Conservation (phyloP, 2,888 invertebrate species). For the Ametastegia equiseti region DNA sequence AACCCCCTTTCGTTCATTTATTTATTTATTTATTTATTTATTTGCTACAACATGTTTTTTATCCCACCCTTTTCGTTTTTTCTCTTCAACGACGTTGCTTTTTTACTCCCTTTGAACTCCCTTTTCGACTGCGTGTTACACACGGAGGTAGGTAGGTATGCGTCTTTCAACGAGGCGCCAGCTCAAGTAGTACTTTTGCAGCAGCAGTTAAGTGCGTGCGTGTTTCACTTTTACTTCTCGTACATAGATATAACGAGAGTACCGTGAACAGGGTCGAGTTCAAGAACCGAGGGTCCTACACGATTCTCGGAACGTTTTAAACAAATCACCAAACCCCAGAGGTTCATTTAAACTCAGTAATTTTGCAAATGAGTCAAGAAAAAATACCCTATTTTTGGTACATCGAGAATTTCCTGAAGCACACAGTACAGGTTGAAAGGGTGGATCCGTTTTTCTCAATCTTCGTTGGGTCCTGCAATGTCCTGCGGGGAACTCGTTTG, state of each 20-base stretch:
- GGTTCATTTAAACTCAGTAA: too few relatives aligned
- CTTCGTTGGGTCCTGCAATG: neutral
- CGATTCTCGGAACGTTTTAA: too few relatives aligned
- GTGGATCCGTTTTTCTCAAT: too few relatives aligned
- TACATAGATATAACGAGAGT: neutral
- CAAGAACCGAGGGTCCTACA: neutral
- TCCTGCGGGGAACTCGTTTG: neutral
- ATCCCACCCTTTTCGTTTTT: too few relatives aligned
- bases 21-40: too few relatives aligned
- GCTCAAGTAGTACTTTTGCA: conserved; percentile 2
- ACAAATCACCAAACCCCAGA: too few relatives aligned
- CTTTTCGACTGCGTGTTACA: neutral
- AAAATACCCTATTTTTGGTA: too few relatives aligned
- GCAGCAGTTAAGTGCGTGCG: conserved; percentile 19
- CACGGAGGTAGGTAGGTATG: neutral
- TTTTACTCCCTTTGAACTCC: neutral
- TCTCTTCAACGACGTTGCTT: neutral
- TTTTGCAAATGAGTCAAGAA: too few relatives aligned
- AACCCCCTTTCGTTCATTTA: too few relatives aligned
- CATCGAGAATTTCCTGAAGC: too few relatives aligned
- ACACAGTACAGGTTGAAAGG: too few relatives aligned
- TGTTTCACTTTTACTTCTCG: conserved; percentile 27
- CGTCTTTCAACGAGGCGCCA: conserved; percentile 28
- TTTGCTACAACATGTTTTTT: too few relatives aligned
- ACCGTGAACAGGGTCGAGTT: neutral